phyloP scores from a whole-genome alignment of 2,113 vertebrate genomes.

The Penelope pileata region DNA sequence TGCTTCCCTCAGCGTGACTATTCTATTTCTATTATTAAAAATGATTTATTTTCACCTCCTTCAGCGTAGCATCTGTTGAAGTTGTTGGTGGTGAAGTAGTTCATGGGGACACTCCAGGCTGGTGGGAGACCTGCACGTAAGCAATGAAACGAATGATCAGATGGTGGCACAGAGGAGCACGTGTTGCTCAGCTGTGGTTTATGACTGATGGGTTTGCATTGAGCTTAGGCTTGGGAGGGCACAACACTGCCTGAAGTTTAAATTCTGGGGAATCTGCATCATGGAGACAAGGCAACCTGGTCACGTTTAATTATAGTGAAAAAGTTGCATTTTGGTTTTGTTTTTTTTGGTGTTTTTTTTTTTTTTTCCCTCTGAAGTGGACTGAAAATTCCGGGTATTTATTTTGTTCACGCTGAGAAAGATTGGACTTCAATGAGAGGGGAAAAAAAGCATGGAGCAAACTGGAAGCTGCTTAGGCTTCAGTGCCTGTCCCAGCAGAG shows the following conservation, averaged over 20 bases:
- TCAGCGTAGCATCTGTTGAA: neutral
- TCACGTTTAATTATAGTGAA: neutral
- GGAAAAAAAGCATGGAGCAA: neutral
- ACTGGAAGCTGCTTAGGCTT: neutral
- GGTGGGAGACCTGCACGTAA: neutral
- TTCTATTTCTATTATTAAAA: neutral
- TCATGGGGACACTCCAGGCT: neutral
- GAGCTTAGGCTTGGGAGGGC: neutral
- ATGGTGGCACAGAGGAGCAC: neutral
- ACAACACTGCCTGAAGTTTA: neutral
- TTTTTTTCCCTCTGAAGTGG: neutral
- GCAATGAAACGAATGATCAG: neutral
- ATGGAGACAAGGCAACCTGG: neutral
- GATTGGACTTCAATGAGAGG: neutral
- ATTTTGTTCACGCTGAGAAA: neutral
- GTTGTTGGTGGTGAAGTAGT: neutral
- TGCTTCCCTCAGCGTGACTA: neutral
- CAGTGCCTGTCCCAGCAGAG: constrained; percentile 18
- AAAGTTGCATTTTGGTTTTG: neutral
- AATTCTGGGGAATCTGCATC: neutral
- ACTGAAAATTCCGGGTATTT: neutral
- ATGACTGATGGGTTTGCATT: neutral
- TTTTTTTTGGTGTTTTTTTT: no score
- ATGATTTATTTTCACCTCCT: neutral
- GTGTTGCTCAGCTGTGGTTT: neutral